Base-by-base conservation (phyloP, 2,113 vertebrate genomes). In the Oryzias melastigma region DNA sequence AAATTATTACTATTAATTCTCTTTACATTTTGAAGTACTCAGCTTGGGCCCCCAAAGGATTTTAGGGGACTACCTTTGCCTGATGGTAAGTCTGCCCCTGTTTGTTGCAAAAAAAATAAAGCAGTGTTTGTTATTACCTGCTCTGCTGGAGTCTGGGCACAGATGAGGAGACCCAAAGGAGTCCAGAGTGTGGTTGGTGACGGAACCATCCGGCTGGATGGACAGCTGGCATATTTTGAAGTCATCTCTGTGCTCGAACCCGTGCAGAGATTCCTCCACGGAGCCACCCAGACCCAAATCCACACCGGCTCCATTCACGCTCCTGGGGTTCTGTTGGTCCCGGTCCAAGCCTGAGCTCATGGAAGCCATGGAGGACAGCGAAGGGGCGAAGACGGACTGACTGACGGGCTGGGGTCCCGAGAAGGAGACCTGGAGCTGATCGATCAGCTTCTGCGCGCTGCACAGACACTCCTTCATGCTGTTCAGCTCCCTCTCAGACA, bases 191-290 rank as follows among this genome's bases (percentile, higher is more conserved):
- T 92, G 90, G 71, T 90, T 92, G 0, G 91, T 93, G 58, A 93
- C 92, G 2, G 92, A 92, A 1, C 91, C 92, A 41, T 93, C 92
- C 0, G 91, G 88, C 24, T 92, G 92, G 75, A 93, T 93, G 5
- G 92, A 92, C 20, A 92, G 90, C 77, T 91, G 92, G 50, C 91
- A 92, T 78, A 91, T 90, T 63, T 93, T 92, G 73, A 91, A 91
- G 5, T 93, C 92, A 1, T 91, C 89, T 42, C 89, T 81, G 1
- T 89, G 83, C 55, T 91, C 90, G 46, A 90, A 92, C 6, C 88
- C 91, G 1, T 91, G 91, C 58, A 92, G 85, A 2, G 90, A 85
- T 2, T 91, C 91, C 0, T 87, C 88, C 46, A 92, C 87, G 1
- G 90, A 77, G 14, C 87, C 89, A 4, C 87, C 71, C 0, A 91